Base-by-base conservation (phyloP, 1,140 invertebrate species). In the Diabrotica virgifera region DNA sequence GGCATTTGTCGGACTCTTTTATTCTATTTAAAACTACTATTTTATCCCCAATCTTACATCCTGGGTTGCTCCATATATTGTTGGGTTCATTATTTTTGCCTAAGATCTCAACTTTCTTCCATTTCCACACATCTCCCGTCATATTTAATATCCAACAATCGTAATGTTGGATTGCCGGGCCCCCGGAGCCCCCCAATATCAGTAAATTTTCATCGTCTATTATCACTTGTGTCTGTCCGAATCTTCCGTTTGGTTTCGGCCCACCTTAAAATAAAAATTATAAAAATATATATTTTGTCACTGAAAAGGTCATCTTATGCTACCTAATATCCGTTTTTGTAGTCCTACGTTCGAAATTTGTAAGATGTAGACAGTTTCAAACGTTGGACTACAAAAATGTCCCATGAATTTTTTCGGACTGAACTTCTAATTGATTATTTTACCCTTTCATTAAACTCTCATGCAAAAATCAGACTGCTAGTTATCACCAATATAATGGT, bases 61-160 rank as follows among this genome's bases (percentile, higher is more conserved):
- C 93, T 65, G 93, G 92, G 84, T 95, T 94, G 80, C 93, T 95
- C 91, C 94, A 96, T 73, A 96, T 89, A 76, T 94, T 91, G 5
- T 89, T 86, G 12, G 94, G 89, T 46, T 88, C 88, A 81, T 88
- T 89, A 74, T 92, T 87, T 70, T 87, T 85, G 78, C 92, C 89
- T 62, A 84, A 80, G 11, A 96, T 85, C 58, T 82, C 85, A 24
- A 97, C 81, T 77, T 89, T 85, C 71, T 84, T 87, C 95, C 95
- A 98, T 37, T 80, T 86, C 91, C 94, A 96, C 58, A 82, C 76
- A 46, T 83, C 80, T 4, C 83, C 83, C 46, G 81, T 82, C 85
- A 87, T 87, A 62, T 84, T 86, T 54, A 88, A 76, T 63, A 87
- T 76, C 87, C 87, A 88, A 69, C 83, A 85, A 77, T 88, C 87